Conservation (phyloP, 2,113 vertebrate genomes). For the Otolemur garnettii region DNA sequence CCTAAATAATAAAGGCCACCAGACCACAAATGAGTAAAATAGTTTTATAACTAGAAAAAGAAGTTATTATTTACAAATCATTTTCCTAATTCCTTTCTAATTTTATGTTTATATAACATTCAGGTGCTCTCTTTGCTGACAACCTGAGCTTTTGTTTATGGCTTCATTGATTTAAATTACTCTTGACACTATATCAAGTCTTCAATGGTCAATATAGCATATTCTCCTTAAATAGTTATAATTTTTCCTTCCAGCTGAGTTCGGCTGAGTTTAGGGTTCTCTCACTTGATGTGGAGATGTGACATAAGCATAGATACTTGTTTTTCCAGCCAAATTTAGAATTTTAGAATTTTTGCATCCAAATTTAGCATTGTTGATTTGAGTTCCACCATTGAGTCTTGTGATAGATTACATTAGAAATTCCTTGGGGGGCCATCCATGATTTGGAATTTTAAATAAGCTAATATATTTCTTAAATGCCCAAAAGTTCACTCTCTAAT, state of each 20-base stretch:
- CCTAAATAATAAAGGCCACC: conserved; percentile 9
- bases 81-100: conserved; percentile 33
- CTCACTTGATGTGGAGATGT: conserved; percentile 53
- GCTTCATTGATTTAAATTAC: conserved; percentile 76
- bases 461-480: background rate
- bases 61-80: conserved; percentile 20
- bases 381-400: background rate
- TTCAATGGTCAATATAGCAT: conserved; percentile 74
- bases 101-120: conserved; percentile 77
- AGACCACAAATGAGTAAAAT: conserved; percentile 59
- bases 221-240: conserved; percentile 52
- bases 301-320: background rate
- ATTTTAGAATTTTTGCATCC: no score
- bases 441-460: conserved; percentile 14
- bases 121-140: conserved; percentile 80
- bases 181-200: conserved; percentile 78
- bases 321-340: conserved; percentile 44
- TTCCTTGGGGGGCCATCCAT: background rate
- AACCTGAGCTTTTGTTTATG: conserved; percentile 82
- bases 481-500: background rate
- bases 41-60: conserved; percentile 14
- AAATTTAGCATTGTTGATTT: conserved; percentile 43
- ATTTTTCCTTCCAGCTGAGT: conserved; percentile 22
- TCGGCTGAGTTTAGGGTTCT: conserved; percentile 61
- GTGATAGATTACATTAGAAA: background rate